These are phyloP conservation scores for Melolontha melolontha DNA, from an alignment of 2,888 invertebrate species.

Conservation along the genomic window DNA sequence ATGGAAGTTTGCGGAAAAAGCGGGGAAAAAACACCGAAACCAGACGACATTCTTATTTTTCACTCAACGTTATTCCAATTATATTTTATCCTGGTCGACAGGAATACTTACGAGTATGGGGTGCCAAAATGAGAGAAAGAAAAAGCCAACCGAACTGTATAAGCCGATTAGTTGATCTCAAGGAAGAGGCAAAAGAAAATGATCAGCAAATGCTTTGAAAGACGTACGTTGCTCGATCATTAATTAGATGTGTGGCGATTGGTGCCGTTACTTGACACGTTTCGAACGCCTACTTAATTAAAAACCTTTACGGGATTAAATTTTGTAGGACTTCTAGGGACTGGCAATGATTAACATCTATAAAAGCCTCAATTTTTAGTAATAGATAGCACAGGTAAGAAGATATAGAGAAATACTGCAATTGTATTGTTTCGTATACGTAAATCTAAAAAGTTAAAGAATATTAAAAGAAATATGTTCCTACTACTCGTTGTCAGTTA, in stretches of 20 bases:
- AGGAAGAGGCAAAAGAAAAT: conserved; percentile 54
- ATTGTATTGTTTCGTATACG: too few species aligned
- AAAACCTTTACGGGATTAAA: conserved; percentile 41
- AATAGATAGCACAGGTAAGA: background rate
- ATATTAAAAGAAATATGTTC: too few species aligned
- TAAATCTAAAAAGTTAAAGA: too few species aligned
- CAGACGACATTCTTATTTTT: conserved; percentile 44
- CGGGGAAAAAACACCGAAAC: conserved; percentile 47
- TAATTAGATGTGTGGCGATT: conserved; percentile 55
- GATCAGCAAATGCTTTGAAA: conserved; percentile 52
- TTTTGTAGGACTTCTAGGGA: conserved; percentile 21
- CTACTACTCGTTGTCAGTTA: too few species aligned
- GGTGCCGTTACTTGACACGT: conserved; percentile 55
- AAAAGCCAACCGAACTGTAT: conserved; percentile 44
- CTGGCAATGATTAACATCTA: background rate
- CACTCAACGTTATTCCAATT: conserved; percentile 43
- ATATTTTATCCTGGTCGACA: conserved; percentile 43
- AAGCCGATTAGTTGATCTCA: conserved; percentile 57
- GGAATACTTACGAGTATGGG: conserved; percentile 31
- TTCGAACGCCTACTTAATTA: conserved; percentile 54
- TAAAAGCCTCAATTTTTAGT: too few species aligned
- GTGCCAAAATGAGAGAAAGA: conserved; percentile 6
- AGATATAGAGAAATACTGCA: too few species aligned
- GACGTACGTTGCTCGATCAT: conserved; percentile 28
- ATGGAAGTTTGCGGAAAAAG: conserved; percentile 56